Conservation (phyloP, 2,888 invertebrate species). For the Amphipyra tragopoginis region DNA sequence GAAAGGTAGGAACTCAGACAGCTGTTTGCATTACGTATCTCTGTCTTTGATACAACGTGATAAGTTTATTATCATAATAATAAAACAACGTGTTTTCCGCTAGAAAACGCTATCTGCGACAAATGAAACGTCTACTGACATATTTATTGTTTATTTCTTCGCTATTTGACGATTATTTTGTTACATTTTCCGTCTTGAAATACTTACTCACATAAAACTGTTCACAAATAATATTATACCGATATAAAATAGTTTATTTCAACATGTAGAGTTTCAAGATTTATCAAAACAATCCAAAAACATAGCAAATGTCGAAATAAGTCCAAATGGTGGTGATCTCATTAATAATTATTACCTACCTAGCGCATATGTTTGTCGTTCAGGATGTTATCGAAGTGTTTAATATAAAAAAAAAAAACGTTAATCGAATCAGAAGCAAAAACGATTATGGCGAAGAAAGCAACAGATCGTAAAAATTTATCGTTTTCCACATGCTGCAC, state of each 20-base stretch:
- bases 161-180: constrained; percentile 2
- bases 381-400: background rate
- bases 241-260: background rate
- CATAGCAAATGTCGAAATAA: background rate
- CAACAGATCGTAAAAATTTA: constrained; percentile 22
- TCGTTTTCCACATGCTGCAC: constrained; percentile 20
- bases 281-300: background rate
- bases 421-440: constrained; percentile 6
- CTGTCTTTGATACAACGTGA: constrained; percentile 34
- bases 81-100: constrained; percentile 36
- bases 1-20: constrained; percentile 75
- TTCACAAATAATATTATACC: too few relatives aligned
- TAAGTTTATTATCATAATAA: constrained; percentile 50
- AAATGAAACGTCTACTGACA: constrained; percentile 12
- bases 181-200: constrained; percentile 9
- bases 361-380: background rate
- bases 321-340: background rate
- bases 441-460: constrained; percentile 6
- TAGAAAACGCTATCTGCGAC: constrained; percentile 29
- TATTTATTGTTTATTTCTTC: constrained; percentile 12
- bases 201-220: background rate
- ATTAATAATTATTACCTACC: background rate
- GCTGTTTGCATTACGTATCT: constrained; percentile 30
- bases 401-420: constrained; percentile 4
- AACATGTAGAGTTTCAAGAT: background rate